phyloP scores from a whole-genome alignment of 2,888 invertebrate genomes.

The Drosophila diplacantha region DNA sequence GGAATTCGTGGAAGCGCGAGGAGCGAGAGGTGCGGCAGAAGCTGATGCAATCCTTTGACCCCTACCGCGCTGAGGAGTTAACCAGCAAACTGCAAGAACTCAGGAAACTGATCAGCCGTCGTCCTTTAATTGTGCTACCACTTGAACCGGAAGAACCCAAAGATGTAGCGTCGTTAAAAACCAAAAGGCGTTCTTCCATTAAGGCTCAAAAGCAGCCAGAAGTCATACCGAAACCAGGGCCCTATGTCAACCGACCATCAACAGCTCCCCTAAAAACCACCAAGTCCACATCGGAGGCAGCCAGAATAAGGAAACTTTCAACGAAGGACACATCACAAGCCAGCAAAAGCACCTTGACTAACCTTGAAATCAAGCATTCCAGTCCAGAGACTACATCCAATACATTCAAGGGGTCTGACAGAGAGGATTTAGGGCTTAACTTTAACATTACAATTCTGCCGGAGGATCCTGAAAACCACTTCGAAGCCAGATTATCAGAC shows the following conservation, averaged over 20 bases:
- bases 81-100: slow-evolving; percentile 4
- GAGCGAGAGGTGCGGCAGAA: not conserved
- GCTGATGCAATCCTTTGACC: not conserved
- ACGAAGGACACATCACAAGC: not conserved
- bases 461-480: not conserved
- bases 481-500: not conserved
- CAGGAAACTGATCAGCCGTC: slow-evolving; percentile 1
- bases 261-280: not conserved
- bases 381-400: not conserved
- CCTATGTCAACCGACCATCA: not conserved
- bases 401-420: not conserved
- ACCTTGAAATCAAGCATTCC: not conserved
- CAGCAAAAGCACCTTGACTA: not conserved
- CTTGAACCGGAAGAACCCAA: not conserved
- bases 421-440: not conserved
- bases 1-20: not conserved
- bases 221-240: not conserved
- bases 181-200: not conserved
- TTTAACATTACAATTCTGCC: not conserved
- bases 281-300: too few species aligned
- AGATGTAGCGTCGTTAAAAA: not conserved
- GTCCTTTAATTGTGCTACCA: not conserved
- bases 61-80: slow-evolving; percentile 6
- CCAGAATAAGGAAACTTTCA: not conserved
- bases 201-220: not conserved